A percentile compares a stretch with the other conserved stretches of the same genome.
phyloP scores from a whole-genome alignment of 1,140 invertebrate genomes.

The Campodea augens region DNA sequence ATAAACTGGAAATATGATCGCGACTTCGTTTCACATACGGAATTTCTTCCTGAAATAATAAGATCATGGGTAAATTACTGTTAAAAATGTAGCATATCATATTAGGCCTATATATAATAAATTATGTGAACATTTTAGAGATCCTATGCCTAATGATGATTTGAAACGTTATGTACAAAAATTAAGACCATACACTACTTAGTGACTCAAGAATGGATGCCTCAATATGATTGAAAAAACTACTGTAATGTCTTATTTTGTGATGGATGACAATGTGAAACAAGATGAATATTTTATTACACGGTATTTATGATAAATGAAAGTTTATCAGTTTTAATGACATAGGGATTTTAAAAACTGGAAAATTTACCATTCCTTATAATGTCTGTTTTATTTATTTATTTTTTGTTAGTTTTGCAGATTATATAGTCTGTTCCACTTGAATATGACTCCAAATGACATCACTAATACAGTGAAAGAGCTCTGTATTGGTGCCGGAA shows the following conservation, averaged over 20 bases:
- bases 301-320: no score
- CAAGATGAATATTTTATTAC: background rate
- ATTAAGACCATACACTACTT: background rate
- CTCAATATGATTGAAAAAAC: background rate
- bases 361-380: no score
- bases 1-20: constrained; percentile 56
- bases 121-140: background rate
- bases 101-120: background rate
- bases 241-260: background rate
- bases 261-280: background rate
- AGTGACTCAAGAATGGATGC: constrained; percentile 1
- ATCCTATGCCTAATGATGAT: background rate
- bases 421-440: no score
- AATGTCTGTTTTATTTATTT: no score
- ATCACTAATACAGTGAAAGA: no score
- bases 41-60: background rate
- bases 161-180: background rate
- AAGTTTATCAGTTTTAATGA: no score
- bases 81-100: background rate
- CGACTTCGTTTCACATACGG: constrained; percentile 19
- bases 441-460: no score
- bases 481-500: no score
- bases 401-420: no score
- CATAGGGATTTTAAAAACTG: no score
- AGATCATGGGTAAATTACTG: background rate